Conservation (phyloP, 2,888 invertebrate genomes). For the Arenicola marina region DNA sequence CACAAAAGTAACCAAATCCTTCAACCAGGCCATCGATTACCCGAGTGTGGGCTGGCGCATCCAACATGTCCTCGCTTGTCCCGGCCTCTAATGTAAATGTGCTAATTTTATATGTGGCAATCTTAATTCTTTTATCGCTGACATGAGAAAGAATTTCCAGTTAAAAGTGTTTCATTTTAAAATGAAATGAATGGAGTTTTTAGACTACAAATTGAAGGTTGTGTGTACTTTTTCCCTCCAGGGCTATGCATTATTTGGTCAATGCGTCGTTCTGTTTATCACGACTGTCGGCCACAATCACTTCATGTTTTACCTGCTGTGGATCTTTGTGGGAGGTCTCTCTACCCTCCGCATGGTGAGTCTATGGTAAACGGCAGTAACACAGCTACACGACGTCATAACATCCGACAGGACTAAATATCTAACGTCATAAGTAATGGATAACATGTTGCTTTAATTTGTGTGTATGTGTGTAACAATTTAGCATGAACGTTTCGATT, state of each 20-base stretch:
- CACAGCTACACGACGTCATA: neutral
- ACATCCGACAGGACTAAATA: no score
- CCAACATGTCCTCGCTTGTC: neutral
- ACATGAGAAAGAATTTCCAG: neutral
- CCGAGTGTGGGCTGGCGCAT: no score
- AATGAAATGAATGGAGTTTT: neutral
- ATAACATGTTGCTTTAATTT: neutral
- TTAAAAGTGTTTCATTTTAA: neutral
- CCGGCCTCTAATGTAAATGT: no score
- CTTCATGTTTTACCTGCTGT: slow-evolving; percentile 61
- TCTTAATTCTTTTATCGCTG: no score
- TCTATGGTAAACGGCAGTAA: neutral
- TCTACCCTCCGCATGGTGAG: slow-evolving; percentile 61
- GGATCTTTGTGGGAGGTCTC: slow-evolving; percentile 61
- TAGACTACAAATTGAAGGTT: no score
- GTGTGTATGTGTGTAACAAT: neutral
- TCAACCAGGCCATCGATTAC: no score
- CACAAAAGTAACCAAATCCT: no score
- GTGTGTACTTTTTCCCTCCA: slow-evolving; percentile 31
- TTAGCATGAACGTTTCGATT: no score
- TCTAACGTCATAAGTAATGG: no score
- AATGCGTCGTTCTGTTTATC: slow-evolving; percentile 62
- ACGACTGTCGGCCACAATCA: slow-evolving; percentile 62
- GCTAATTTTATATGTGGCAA: no score
- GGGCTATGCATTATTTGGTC: slow-evolving; percentile 64